Conservation (phyloP, 2,113 vertebrate species). For the Plecturocebus donacophilus region DNA sequence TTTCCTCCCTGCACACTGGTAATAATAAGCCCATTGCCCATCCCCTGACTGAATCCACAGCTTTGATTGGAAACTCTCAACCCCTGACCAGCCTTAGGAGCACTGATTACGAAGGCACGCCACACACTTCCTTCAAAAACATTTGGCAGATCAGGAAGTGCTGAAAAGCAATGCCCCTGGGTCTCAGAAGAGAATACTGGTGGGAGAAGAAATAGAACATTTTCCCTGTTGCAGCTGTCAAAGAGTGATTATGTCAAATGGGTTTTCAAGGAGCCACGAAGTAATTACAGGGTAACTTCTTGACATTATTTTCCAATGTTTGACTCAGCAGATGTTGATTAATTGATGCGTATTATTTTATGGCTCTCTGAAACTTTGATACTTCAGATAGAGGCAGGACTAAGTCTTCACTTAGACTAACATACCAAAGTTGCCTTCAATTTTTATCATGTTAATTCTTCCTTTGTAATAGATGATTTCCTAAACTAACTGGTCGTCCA, state of each 20-base stretch:
- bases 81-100: slow-evolving; percentile 64
- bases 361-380: slow-evolving; percentile 75
- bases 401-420: slow-evolving; percentile 57
- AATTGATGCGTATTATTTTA: slow-evolving; percentile 79
- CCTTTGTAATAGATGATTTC: neutral
- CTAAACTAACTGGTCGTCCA: neutral
- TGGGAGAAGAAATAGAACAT: slow-evolving; percentile 75
- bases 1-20: slow-evolving; percentile 59
- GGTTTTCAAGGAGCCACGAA: slow-evolving; percentile 78
- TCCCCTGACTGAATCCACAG: slow-evolving; percentile 70
- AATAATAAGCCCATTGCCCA: slow-evolving; percentile 74
- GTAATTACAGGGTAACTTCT: slow-evolving; percentile 81
- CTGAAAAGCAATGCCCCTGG: slow-evolving; percentile 73
- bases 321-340: slow-evolving; percentile 78
- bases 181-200: slow-evolving; percentile 70
- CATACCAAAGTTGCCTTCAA: slow-evolving; percentile 14
- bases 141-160: slow-evolving; percentile 78
- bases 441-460: slow-evolving; percentile 19
- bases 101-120: slow-evolving; percentile 78
- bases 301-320: slow-evolving; percentile 78
- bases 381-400: slow-evolving; percentile 59
- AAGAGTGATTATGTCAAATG: slow-evolving; percentile 79
- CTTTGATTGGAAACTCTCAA: slow-evolving; percentile 81
- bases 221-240: slow-evolving; percentile 75
- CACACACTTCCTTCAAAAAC: slow-evolving; percentile 73